phyloP scores from a whole-genome alignment of 2,113 vertebrate species.

The Actenoides hombroni region DNA sequence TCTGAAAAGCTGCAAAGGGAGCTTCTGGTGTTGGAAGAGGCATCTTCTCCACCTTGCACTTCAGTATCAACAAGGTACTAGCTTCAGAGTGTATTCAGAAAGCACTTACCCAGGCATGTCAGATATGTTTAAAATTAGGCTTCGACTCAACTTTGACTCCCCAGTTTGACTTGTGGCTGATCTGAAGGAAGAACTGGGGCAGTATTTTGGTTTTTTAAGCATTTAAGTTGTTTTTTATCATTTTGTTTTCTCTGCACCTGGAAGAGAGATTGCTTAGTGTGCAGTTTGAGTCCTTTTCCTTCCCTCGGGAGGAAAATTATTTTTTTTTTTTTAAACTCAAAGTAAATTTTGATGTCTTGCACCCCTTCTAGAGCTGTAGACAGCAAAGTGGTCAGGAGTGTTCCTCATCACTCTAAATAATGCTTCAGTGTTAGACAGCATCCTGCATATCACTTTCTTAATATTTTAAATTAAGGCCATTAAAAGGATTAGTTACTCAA shows the following conservation, averaged over 20 bases:
- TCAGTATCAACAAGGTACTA: not conserved
- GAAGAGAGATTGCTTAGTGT: not conserved
- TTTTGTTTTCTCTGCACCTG: not conserved
- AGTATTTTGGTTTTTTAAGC: not conserved
- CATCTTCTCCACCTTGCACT: not conserved
- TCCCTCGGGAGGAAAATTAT: not conserved
- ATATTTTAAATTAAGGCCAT: not conserved
- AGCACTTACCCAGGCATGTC: not conserved
- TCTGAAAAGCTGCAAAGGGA: not conserved
- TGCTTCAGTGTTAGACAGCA: not conserved
- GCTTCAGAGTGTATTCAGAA: not conserved
- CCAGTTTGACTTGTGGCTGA: not conserved
- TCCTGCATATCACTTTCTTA: not conserved
- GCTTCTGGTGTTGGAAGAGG: not conserved
- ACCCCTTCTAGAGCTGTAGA: not conserved
- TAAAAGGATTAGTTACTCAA: not conserved
- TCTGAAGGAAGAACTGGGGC: not conserved
- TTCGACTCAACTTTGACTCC: not conserved
- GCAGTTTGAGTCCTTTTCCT: not conserved
- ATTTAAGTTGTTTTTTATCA: not conserved
- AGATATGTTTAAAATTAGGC: not conserved
- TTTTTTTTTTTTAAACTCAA: not conserved
- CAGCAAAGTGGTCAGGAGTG: not conserved
- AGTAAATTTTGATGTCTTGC: accelerated
- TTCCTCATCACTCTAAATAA: not conserved